Conservation (phyloP, 2,113 vertebrate genomes). For the Henicopernis longicauda region DNA sequence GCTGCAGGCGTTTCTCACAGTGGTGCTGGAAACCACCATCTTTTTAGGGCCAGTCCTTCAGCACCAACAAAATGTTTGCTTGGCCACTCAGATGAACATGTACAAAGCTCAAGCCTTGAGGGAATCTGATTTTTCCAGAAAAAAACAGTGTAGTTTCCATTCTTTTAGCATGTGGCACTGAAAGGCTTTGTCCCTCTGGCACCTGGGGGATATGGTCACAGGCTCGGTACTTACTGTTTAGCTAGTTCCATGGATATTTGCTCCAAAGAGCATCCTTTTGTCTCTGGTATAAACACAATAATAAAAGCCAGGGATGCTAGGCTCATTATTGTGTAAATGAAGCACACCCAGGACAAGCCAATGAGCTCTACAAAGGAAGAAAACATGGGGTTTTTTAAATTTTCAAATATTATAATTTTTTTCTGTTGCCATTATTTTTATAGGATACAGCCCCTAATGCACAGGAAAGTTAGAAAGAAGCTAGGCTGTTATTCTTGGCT, state of each 20-base stretch:
- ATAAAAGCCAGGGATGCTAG: conserved; percentile 85
- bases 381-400: not conserved
- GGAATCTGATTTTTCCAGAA: not conserved
- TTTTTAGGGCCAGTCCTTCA: not conserved
- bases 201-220: not conserved
- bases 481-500: not conserved
- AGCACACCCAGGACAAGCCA: conserved; percentile 87
- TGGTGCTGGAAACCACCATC: not conserved
- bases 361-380: conserved; percentile 77
- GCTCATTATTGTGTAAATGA: conserved; percentile 88
- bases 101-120: not conserved
- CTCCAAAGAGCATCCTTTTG: conserved; percentile 88
- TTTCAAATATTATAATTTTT: not conserved
- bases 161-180: not conserved
- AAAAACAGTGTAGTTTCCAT: accelerated
- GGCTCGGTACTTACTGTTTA: conserved; percentile 77
- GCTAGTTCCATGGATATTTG: conserved; percentile 91
- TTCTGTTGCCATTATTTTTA: not conserved
- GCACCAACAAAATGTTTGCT: not conserved
- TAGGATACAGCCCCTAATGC: not conserved
- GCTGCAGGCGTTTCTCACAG: not conserved
- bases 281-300: conserved; percentile 87
- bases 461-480: not conserved
- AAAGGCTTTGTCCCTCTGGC: not conserved
- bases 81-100: not conserved